A percentile compares a stretch with the other conserved stretches of the same genome.
phyloP scores from a whole-genome alignment of 2,888 invertebrate species.

The Ethmia dodecea region DNA sequence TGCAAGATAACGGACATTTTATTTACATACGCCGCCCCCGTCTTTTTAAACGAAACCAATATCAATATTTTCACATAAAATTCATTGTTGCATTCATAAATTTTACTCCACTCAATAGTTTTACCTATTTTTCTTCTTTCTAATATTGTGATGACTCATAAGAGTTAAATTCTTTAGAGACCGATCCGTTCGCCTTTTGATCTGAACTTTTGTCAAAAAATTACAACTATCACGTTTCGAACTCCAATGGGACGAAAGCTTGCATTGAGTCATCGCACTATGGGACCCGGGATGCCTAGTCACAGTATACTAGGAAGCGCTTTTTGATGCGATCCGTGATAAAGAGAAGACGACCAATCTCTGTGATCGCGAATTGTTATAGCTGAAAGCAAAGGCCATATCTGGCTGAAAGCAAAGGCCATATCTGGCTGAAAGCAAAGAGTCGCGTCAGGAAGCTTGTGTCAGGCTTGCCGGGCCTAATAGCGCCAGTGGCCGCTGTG shows the following conservation, averaged over 20 bases:
- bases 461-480: neutral
- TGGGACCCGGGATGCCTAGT: constrained; percentile 49
- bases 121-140: constrained; percentile 39
- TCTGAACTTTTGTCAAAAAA: constrained; percentile 15
- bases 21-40: constrained; percentile 54
- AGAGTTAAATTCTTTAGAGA: constrained; percentile 39
- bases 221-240: too few species aligned
- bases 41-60: constrained; percentile 16
- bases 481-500: constrained; percentile 13
- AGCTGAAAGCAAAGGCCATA: neutral
- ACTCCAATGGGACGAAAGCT: constrained; percentile 69
- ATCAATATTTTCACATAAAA: constrained; percentile 47
- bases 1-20: constrained; percentile 64
- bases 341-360: too few species aligned
- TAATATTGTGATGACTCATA: constrained; percentile 76
- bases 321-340: constrained; percentile 38
- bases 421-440: neutral
- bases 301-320: constrained; percentile 16
- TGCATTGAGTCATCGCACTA: constrained; percentile 78
- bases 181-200: constrained; percentile 35
- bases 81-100: constrained; percentile 55
- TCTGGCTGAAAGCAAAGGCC: neutral
- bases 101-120: constrained; percentile 37
- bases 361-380: too few species aligned
- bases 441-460: constrained; percentile 18